phyloP scores from a whole-genome alignment of 2,888 invertebrate species.

The Drosophila subquinaria region DNA sequence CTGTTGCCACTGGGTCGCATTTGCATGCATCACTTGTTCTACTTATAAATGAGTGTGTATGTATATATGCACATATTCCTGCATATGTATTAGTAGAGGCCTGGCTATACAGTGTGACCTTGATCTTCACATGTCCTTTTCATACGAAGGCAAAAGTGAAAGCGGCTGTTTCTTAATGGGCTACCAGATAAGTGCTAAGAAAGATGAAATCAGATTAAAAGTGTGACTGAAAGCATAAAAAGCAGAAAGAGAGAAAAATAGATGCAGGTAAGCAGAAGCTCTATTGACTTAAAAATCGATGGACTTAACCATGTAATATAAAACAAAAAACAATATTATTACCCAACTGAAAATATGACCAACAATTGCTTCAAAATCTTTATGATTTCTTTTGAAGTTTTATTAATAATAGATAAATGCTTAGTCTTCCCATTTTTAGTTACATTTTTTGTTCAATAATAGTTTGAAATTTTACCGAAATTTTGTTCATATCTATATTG shows the following conservation, averaged over 20 bases:
- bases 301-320: too few relatives aligned
- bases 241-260: background rate
- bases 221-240: background rate
- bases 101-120: constrained; percentile 23
- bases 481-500: too few relatives aligned
- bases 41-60: constrained; percentile 20
- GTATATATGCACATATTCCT: background rate
- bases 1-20: constrained; percentile 21
- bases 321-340: background rate
- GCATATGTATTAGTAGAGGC: background rate
- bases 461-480: too few relatives aligned
- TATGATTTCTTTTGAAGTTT: too few relatives aligned
- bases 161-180: constrained; percentile 17
- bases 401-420: too few relatives aligned
- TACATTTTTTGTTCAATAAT: too few relatives aligned
- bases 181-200: background rate
- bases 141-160: constrained; percentile 4
- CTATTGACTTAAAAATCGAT: background rate
- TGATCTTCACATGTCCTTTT: constrained; percentile 44
- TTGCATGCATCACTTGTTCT: constrained; percentile 50
- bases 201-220: constrained; percentile 13
- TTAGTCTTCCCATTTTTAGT: too few relatives aligned
- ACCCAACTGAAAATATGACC: too few relatives aligned
- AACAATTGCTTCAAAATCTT: too few relatives aligned
- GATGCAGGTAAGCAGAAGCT: background rate